Percentiles rank a stretch among this genome's conserved stretches.
These are phyloP conservation scores for Oostethus manadensis DNA, from an alignment of 2,113 vertebrate genomes.

Conservation along the genomic window DNA sequence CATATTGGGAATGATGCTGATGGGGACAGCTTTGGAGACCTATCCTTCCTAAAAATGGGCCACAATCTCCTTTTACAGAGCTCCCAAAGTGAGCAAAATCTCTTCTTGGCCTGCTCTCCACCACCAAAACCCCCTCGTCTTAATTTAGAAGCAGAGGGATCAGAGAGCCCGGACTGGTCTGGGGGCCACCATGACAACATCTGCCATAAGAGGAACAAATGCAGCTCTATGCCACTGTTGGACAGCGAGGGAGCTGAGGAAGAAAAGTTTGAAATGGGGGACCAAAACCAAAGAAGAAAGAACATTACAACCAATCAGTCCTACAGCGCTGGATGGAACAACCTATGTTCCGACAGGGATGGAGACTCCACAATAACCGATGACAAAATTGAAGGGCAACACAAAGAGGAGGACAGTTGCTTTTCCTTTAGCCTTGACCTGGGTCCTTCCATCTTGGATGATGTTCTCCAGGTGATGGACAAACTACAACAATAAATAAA, in stretches of 20 bases:
- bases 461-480: constrained; percentile 88
- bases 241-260: constrained; percentile 45
- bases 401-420: constrained; percentile 56
- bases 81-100: constrained; percentile 80
- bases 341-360: constrained; percentile 51
- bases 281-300: constrained; percentile 23
- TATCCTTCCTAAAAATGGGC: constrained; percentile 70
- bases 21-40: constrained; percentile 72
- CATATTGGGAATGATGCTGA: constrained; percentile 63
- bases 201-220: constrained; percentile 59
- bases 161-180: constrained; percentile 34
- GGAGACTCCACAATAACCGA: constrained; percentile 70
- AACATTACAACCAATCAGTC: constrained; percentile 14
- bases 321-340: constrained; percentile 20
- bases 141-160: constrained; percentile 69
- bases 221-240: constrained; percentile 67
- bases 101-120: constrained; percentile 73
- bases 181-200: background rate
- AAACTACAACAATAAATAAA: constrained; percentile 70
- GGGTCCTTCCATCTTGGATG: constrained; percentile 89
- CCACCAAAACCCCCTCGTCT: constrained; percentile 91
- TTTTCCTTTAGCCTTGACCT: constrained; percentile 79
- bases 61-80: constrained; percentile 64
- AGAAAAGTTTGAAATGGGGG: constrained; percentile 23
- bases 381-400: constrained; percentile 36